Percentiles rank a stretch among this genome's conserved stretches.
Evolutionary conservation across 2,888 invertebrate species (phyloP).

Genomic region (Drosophila merina): DNA sequence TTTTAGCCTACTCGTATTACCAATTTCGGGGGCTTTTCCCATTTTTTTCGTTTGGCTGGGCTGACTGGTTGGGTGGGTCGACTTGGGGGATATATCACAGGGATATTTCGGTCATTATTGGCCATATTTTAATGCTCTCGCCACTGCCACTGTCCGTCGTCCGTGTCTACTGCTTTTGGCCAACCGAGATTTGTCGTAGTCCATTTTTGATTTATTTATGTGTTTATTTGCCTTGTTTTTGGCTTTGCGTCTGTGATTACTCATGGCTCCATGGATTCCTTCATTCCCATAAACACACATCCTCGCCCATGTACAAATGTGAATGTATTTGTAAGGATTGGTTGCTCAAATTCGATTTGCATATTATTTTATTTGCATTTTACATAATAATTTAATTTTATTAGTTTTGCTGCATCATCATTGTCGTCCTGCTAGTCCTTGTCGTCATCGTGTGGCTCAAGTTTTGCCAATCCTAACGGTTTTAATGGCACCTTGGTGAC

Average conservation of each 20-base stretch:
- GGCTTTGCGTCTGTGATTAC: constrained; percentile 75
- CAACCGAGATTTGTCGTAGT: constrained; percentile 78
- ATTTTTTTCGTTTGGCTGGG: background rate
- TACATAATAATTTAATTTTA: constrained; percentile 78
- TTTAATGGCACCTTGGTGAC: constrained; percentile 73
- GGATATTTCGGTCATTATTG: constrained; percentile 72
- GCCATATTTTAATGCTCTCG: constrained; percentile 72
- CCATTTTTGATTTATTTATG: constrained; percentile 76
- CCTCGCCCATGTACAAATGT: background rate
- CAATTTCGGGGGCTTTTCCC: constrained; percentile 15
- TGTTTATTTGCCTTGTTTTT: constrained; percentile 73
- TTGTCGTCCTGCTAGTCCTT: background rate
- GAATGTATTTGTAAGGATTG: background rate
- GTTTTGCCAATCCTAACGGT: constrained; percentile 34
- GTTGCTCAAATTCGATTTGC: constrained; percentile 65
- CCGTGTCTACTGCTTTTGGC: constrained; percentile 42
- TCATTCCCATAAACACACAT: background rate
- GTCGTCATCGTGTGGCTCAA: constrained; percentile 22
- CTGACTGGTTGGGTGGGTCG: background rate
- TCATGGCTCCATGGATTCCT: constrained; percentile 49
- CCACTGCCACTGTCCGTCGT: constrained; percentile 25
- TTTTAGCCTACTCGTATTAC: constrained; percentile 28
- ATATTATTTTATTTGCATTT: constrained; percentile 74
- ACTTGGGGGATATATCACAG: constrained; percentile 43
- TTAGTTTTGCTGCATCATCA: constrained; percentile 72